These are phyloP conservation scores for Phalacrocorax carbo DNA, from an alignment of 2,113 vertebrate species.

Conservation along the genomic window DNA sequence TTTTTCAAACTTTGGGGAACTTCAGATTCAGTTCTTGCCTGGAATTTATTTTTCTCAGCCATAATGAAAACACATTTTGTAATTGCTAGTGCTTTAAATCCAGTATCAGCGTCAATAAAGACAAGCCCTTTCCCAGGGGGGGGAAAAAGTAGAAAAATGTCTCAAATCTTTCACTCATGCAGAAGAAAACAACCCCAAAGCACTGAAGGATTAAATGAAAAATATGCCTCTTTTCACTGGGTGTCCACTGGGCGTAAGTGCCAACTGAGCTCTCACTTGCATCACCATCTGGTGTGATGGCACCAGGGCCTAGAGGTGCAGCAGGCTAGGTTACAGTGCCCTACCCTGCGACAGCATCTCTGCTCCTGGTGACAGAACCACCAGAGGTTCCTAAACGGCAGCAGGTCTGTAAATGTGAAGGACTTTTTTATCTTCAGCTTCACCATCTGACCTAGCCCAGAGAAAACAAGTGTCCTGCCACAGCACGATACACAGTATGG, in stretches of 20 bases:
- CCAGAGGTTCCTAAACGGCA: neutral
- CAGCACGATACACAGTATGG: neutral
- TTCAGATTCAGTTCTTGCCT: neutral
- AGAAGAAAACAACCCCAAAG: conserved; percentile 30
- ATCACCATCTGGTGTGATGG: neutral
- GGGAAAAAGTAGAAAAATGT: neutral
- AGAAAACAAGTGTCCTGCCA: neutral
- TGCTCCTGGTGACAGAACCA: neutral
- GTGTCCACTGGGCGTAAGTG: neutral
- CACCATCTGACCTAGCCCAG: neutral
- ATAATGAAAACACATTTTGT: neutral
- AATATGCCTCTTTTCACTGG: neutral
- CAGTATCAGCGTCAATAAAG: neutral
- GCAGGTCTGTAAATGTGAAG: neutral
- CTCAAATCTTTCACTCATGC: neutral
- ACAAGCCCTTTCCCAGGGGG: neutral
- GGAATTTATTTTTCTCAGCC: neutral
- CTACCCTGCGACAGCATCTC: neutral
- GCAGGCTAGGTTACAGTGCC: neutral
- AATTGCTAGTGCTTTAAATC: neutral
- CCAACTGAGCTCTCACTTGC: neutral
- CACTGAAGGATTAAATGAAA: conserved; percentile 26
- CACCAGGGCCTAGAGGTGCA: neutral
- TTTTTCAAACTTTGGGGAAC: neutral
- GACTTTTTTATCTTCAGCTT: neutral